A percentile compares a stretch with the other conserved stretches of the same genome.
These are phyloP conservation scores for Aspidiotus rigidus DNA, from an alignment of 2,888 invertebrate species.

Conservation along the genomic window DNA sequence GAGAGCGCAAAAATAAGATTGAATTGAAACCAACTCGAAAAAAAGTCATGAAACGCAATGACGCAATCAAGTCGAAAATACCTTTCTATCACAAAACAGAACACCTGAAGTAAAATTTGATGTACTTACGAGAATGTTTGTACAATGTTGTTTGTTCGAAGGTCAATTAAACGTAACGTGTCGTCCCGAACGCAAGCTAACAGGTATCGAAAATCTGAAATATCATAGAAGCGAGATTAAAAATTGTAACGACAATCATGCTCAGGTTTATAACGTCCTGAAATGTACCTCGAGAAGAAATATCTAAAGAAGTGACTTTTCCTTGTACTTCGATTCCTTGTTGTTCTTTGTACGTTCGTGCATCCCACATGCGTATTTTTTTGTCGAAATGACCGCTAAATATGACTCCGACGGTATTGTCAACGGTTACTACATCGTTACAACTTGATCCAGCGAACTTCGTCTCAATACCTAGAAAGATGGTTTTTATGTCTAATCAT, in stretches of 20 bases:
- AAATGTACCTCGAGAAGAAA: slow-evolving; percentile 67
- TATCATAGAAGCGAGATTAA: no score
- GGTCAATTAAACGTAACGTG: slow-evolving; percentile 85
- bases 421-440: slow-evolving; percentile 88
- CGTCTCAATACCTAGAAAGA: slow-evolving; percentile 64
- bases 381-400: slow-evolving; percentile 98
- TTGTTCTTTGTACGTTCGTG: slow-evolving; percentile 71
- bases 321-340: slow-evolving; percentile 77
- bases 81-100: no score
- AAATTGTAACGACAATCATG: neutral
- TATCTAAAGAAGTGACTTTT: slow-evolving; percentile 86
- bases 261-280: neutral
- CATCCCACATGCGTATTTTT: slow-evolving; percentile 94
- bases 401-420: slow-evolving; percentile 76
- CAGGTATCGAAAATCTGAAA: slow-evolving; percentile 76
- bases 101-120: slow-evolving; percentile 9
- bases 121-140: slow-evolving; percentile 72
- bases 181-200: slow-evolving; percentile 91
- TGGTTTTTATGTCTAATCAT: no score
- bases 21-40: no score
- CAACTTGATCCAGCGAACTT: slow-evolving; percentile 95
- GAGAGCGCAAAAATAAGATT: no score
- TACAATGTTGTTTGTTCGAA: slow-evolving; percentile 86
- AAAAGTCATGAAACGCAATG: no score
- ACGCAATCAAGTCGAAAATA: no score